Conservation (phyloP, 2,113 vertebrate genomes). For the Solea solea region DNA sequence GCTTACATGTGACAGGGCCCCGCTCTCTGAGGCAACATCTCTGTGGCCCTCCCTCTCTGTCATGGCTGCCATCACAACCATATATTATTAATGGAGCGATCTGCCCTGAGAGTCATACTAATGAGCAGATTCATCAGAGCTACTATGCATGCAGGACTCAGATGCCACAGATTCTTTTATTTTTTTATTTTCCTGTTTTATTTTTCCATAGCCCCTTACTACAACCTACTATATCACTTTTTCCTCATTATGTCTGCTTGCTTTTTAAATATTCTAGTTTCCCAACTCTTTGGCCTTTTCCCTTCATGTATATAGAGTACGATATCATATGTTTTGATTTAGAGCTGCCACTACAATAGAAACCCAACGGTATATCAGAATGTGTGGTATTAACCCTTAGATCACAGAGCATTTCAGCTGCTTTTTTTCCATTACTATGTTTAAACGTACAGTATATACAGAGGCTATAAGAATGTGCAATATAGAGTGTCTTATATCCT, state of each 20-base stretch:
- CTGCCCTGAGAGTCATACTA: conserved; percentile 64
- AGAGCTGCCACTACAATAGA: neutral
- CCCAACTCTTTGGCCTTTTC: conserved; percentile 3
- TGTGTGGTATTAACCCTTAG: too few relatives aligned
- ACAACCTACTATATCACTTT: conserved; percentile 31
- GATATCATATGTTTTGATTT: conserved; percentile 4
- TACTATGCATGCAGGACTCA: conserved; percentile 23
- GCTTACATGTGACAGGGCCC: conserved; percentile 38
- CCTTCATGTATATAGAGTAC: neutral
- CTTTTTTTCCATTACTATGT: too few relatives aligned
- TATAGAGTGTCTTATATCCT: too few relatives aligned
- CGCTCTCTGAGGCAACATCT: conserved; percentile 32
- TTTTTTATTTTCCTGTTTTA: conserved; percentile 28
- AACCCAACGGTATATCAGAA: too few relatives aligned
- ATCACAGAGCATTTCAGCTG: too few relatives aligned
- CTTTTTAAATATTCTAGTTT: conserved; percentile 20
- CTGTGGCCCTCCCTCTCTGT: conserved; percentile 34
- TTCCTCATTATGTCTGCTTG: conserved; percentile 45
- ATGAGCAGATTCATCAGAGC: conserved; percentile 75
- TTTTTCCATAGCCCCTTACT: conserved; percentile 10
- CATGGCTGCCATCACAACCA: conserved; percentile 50
- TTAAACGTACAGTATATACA: too few relatives aligned
- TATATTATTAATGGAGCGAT: conserved; percentile 75
- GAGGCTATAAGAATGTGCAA: too few relatives aligned
- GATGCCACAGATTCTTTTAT: conserved; percentile 24